Percentiles rank a stretch among this genome's conserved stretches.
Conservation (phyloP, 2,797 vertebrate species). For the Morelia viridis region DNA sequence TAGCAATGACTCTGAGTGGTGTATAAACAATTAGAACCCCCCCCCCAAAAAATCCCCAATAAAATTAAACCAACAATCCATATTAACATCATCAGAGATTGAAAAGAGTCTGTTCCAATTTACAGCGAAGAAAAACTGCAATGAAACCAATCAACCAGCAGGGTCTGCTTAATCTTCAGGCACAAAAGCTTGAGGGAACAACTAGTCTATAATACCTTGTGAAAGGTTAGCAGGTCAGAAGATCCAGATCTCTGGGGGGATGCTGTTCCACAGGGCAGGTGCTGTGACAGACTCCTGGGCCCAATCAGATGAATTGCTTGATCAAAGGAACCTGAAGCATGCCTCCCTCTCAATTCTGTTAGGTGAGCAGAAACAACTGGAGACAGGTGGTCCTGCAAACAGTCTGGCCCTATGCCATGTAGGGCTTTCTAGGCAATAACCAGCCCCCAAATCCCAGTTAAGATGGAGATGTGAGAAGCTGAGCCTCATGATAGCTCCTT, state of each 20-base stretch:
- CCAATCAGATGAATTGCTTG: not conserved
- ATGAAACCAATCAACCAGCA: not conserved
- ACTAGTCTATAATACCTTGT: not conserved
- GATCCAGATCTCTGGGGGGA: not conserved
- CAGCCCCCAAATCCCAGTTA: not conserved
- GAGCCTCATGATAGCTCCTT: not conserved
- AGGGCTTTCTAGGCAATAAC: not conserved
- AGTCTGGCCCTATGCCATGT: not conserved
- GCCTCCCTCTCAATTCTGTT: not conserved
- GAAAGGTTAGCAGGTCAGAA: not conserved
- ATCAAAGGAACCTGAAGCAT: not conserved
- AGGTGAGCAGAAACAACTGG: not conserved
- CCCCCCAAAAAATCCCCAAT: too few species aligned
- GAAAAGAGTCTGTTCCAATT: not conserved
- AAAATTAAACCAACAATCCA: not conserved
- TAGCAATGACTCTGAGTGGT: too few species aligned
- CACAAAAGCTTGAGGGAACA: not conserved
- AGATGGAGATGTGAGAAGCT: not conserved
- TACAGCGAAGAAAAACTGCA: not conserved
- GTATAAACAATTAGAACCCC: too few species aligned
- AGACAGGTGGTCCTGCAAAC: not conserved
- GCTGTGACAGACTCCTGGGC: not conserved
- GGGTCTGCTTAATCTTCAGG: not conserved
- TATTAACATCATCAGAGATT: not conserved
- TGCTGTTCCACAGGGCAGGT: not conserved